Evolutionary conservation across 2,888 invertebrate genomes (phyloP), one percentile per base, ranked within the genome.

Genomic region (Abrostola triplasia): DNA sequence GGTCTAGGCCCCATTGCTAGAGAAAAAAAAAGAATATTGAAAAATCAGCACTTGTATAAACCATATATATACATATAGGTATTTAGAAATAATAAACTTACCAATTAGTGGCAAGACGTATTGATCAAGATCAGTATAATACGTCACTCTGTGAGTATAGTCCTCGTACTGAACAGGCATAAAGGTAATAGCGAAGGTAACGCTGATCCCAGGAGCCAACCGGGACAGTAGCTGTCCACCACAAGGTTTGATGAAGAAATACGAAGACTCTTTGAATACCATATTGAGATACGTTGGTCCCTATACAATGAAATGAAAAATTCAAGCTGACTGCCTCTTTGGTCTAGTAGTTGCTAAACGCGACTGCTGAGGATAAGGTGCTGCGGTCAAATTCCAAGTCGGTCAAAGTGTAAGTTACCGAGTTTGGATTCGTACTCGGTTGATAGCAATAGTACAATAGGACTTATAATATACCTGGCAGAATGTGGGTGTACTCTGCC

Each of bases 121-220:
- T 47, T 90, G 89, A 79, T 95, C 95, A 6, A 83, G 77, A 53
- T 95, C 95, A 0, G 95, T 95, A 51, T 88, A 79, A 82, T 96
- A 95, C 5, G 88, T 90, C 1, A 96, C 89, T 78, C 88, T 86
- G 72, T 96, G 95, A 35, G 87, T 87, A 69, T 95, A 96, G 83
- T 96, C 96, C 71, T 92, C 92, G 44, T 87, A 86, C 60, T 94
- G 94, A 9, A 94, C 91, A 0, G 97, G 96, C 50, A 84, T 89
- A 86, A 97, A 97, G 51, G 95, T 95, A 6, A 97, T 87, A 7
- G 92, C 93, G 76, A 96, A 96, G 2, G 93, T 89, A 41, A 95
- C 93, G 24, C 96, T 95, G 76, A 97, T 96, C 48, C 97, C 97
- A 12, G 97, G 96, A 6, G 97, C 97, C 35, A 97, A 87, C 81